Evolutionary conservation across 2,888 invertebrate genomes (phyloP).

Genomic region (Epinotia nisella): DNA sequence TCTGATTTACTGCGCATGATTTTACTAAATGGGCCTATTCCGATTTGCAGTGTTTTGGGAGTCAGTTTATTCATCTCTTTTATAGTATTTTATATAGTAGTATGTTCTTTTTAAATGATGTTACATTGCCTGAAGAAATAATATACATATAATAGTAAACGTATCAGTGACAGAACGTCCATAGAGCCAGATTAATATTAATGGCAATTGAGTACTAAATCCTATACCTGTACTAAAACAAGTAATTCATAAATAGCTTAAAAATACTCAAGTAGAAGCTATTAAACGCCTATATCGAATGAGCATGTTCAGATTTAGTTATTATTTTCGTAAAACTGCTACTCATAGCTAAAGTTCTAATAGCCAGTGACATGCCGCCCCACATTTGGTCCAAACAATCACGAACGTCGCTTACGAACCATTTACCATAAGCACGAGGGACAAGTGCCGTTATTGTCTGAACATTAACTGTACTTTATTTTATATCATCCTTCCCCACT

Average conservation of each 20-base stretch:
- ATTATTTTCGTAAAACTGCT: not conserved
- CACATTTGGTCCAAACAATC: conserved; percentile 59
- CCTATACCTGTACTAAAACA: not conserved
- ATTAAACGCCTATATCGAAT: not conserved
- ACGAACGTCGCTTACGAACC: conserved; percentile 63
- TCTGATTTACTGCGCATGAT: conserved; percentile 34
- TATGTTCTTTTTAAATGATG: not conserved
- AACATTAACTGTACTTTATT: conserved; percentile 67
- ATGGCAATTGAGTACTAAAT: too few species aligned
- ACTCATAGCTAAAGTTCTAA: not conserved
- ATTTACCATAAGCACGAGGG: conserved; percentile 69
- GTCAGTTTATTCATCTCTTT: not conserved
- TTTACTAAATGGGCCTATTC: conserved; percentile 10
- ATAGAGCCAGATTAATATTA: too few species aligned
- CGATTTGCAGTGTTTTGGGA: not conserved
- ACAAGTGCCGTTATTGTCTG: conserved; percentile 73
- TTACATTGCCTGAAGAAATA: not conserved
- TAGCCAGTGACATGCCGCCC: conserved; percentile 50
- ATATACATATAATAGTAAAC: not conserved
- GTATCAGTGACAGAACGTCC: too few species aligned
- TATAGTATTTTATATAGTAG: not conserved
- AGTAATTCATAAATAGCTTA: not conserved
- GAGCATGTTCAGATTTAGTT: not conserved
- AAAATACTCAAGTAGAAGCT: not conserved
- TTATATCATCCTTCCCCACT: conserved; percentile 57